These are phyloP conservation scores for Rallus crepitans DNA, from an alignment of 2,797 vertebrate genomes.

Conservation along the genomic window DNA sequence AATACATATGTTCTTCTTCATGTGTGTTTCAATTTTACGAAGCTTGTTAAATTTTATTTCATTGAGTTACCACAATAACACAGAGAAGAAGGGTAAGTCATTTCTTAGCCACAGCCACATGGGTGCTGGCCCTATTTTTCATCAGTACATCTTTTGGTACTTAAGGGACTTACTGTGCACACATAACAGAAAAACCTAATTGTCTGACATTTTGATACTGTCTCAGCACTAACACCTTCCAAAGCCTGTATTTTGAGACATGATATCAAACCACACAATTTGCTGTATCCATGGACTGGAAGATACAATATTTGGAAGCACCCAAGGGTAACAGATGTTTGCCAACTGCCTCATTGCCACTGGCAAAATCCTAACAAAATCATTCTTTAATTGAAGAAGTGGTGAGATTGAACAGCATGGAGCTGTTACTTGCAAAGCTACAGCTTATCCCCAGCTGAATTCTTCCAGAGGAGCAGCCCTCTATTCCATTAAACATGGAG, in stretches of 20 bases:
- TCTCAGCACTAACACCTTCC: neutral
- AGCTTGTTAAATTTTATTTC: slow-evolving; percentile 25
- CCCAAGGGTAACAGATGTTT: neutral
- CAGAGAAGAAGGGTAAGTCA: neutral
- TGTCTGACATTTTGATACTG: neutral
- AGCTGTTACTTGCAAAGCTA: neutral
- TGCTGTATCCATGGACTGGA: neutral
- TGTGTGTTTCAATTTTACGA: neutral
- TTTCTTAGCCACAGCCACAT: neutral
- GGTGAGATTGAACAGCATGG: neutral
- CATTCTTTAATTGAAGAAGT: slow-evolving; percentile 61
- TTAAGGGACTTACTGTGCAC: neutral
- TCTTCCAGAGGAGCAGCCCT: neutral
- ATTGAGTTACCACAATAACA: slow-evolving; percentile 11
- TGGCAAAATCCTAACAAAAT: slow-evolving; percentile 38
- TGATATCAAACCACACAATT: slow-evolving; percentile 21
- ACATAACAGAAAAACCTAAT: slow-evolving; percentile 13
- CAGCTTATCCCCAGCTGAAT: slow-evolving; percentile 1
- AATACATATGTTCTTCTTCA: neutral
- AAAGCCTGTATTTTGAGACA: neutral
- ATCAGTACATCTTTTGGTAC: slow-evolving; percentile 6
- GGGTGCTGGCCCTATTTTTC: slow-evolving; percentile 24
- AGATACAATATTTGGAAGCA: slow-evolving; percentile 41
- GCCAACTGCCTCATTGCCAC: neutral
- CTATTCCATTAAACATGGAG: neutral